Conservation (phyloP, 37 sponge, comb jelly and placozoan species). For the Cladorhizidae sp. region DNA sequence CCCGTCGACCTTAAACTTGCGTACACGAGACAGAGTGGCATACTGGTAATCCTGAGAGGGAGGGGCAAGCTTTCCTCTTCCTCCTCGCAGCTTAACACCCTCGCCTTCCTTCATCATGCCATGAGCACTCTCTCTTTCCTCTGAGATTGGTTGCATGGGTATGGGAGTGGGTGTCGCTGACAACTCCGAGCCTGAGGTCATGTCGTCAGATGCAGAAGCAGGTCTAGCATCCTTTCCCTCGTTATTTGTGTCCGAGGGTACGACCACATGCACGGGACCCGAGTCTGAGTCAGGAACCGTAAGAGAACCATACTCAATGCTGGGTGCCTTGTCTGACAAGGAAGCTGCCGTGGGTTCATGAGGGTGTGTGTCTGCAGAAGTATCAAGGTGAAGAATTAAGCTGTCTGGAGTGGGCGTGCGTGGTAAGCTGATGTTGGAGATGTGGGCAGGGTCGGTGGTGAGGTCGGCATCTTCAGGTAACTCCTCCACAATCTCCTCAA, state of each 20-base stretch:
- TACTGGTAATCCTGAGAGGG: conserved; percentile 59
- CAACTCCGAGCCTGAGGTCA: neutral
- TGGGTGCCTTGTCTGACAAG: neutral
- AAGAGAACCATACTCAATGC: neutral
- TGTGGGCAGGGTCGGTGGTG: conserved; percentile 24
- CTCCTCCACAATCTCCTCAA: conserved; percentile 75
- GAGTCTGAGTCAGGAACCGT: neutral
- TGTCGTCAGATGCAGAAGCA: neutral
- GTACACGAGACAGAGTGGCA: conserved; percentile 75
- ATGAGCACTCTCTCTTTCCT: neutral
- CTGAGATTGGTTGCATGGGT: too few species aligned
- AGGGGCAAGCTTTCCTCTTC: neutral
- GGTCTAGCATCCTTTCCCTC: too few species aligned
- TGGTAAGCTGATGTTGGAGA: neutral
- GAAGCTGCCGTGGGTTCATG: too few species aligned
- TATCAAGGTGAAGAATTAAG: too few species aligned
- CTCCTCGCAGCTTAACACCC: neutral
- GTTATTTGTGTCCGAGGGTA: too few species aligned
- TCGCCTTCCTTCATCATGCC: neutral
- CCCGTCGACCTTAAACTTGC: conserved; percentile 93
- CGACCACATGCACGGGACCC: too few species aligned
- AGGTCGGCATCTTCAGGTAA: conserved; percentile 69
- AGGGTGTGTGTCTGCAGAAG: too few species aligned
- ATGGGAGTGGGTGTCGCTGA: neutral
- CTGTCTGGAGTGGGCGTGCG: neutral